Evolutionary conservation across 2,113 vertebrate genomes (phyloP).

Genomic region (Cyrtonyx montezumae): DNA sequence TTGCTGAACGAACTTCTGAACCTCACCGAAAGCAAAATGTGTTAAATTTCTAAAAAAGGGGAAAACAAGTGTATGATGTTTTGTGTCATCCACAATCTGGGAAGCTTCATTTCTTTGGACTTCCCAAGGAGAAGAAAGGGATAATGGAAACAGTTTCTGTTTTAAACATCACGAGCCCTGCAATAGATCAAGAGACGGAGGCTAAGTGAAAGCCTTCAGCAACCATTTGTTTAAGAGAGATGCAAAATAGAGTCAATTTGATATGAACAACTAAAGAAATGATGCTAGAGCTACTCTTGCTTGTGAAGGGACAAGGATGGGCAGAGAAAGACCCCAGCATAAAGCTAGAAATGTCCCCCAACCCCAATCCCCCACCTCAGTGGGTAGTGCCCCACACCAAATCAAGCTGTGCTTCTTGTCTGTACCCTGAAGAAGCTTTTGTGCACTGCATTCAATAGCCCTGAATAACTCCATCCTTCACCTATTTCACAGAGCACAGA

Average conservation of each 20-base stretch:
- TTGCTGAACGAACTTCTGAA: conserved; percentile 59
- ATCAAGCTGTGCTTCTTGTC: background rate
- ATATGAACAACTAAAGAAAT: background rate
- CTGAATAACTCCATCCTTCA: background rate
- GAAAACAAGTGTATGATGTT: conserved; percentile 55
- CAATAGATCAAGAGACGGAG: background rate
- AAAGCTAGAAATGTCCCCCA: background rate
- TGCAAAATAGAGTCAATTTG: background rate
- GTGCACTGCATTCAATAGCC: background rate
- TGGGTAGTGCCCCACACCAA: background rate
- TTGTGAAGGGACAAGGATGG: background rate
- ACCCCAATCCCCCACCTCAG: rapidly evolving
- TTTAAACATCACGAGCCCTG: background rate
- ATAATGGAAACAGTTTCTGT: background rate
- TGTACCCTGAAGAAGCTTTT: conserved; percentile 6
- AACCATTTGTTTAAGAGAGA: background rate
- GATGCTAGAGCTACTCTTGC: background rate
- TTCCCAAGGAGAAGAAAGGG: conserved; percentile 66
- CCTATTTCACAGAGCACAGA: background rate
- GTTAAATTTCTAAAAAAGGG: conserved; percentile 41
- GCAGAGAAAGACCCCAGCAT: background rate
- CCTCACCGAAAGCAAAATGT: conserved; percentile 23
- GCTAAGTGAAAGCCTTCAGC: background rate
- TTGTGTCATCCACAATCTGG: conserved; percentile 62
- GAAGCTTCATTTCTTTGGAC: conserved; percentile 61